Evolutionary conservation across 2,113 vertebrate genomes (phyloP), one percentile per base, ranked within the genome.

Genomic region (Zingel zingel): DNA sequence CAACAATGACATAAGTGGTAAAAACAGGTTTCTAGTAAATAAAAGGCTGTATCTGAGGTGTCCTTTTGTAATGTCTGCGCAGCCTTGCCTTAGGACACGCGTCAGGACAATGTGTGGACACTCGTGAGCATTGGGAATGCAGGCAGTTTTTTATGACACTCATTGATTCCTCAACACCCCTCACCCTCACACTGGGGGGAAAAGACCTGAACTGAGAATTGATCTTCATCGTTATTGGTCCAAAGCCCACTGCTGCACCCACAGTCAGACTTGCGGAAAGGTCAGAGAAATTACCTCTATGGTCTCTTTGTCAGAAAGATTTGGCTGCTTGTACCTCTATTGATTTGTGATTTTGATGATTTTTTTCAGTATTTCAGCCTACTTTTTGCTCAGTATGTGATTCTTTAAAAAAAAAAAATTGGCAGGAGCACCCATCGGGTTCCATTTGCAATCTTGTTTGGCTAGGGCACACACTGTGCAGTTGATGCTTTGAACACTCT

Each of bases 241-340:
- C 77, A 70, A 82, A 73, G 86, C 75, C 82, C 65, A 43, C 25
- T 27, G 25, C 71, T 83, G 61, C 63, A 71, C 21, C 21, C 43
- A 30, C 47, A 89, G 85, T 86, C 90, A 88, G 86, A 85, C 78
- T 70, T 70, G 66, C 19, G 73, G 68, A 93, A 93, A 92, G 92
- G 91, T 90, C 88, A 86, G 73, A 85, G 59, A 79, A 84, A 84
- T 84, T 74, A 82, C 59, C 76, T 80, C 76, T 43, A 53, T 39
- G 19, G n/a, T 71, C 74, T 79, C 30, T 76, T 39, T 19, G 77
- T 68, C 77, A 81, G 45, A 62, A 77, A 18, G 82, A 84, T 86
- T 83, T 74, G 53, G 25, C 47, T 61, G 25, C 64, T 86, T 77
- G 43, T 12, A 21, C 27, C 30, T 16, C 30, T 85, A 81, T 85